Evolutionary conservation across 2,113 vertebrate genomes (phyloP), one percentile per base, ranked within the genome.

Genomic region (Pipra filicauda): DNA sequence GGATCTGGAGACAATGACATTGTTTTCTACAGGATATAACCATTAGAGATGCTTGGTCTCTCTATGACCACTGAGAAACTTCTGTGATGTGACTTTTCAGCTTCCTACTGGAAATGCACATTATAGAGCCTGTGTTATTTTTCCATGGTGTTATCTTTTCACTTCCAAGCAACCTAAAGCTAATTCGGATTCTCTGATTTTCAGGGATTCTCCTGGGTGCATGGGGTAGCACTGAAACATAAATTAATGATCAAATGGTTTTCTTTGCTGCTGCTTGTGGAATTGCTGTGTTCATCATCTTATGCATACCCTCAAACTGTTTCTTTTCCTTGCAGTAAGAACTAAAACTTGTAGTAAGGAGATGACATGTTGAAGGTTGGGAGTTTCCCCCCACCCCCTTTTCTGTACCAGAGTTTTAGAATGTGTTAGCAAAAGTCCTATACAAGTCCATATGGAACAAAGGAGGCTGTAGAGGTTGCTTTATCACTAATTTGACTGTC

Each of bases 351-450:
- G 39, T 51, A 69, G 33, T 81, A 70, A 77, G 55, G 30, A 55
- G 65, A 65, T 15, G 20, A 51, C 8, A 7, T 81, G 8, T 3
- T 81, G 78, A 65, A 73, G 23, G 7, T 59, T 85, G 39, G 8
- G 54, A 49, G 20, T 76, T 65, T 16, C 19, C 3, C 6, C 4
- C 4, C 6, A 0, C 13, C 9, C 2, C 5, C 2, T 19, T 64
- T 80, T 69, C 59, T 77, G 4, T 41, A 31, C 12, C 9, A 31
- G 43, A 85, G 24, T 74, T 88, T 70, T 73, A 55, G 26, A 59
- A 51, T 66, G 12, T 51, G 5, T 46, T 74, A 74, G 41, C 33
- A 74, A 28, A 69, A 55, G 18, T 77, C 23, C 7, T 59, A 0
- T 54, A 26, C 11, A 41, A 49, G 39, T 69, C 6, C 2, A 15